phyloP scores from a whole-genome alignment of 1,140 invertebrate species.

The Drosophila nasuta region DNA sequence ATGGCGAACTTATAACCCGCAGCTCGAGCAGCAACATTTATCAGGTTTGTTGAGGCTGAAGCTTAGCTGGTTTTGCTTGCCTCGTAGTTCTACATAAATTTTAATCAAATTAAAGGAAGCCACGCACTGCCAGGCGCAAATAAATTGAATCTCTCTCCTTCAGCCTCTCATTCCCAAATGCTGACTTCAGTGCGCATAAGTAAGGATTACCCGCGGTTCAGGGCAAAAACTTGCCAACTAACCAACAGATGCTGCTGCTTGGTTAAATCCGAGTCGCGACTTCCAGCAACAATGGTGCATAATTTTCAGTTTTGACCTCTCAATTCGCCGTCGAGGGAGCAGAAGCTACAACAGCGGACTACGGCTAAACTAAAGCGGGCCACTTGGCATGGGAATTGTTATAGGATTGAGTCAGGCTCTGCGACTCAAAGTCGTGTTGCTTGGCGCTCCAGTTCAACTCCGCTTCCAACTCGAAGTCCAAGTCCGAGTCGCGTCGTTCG shows the following conservation, averaged over 20 bases:
- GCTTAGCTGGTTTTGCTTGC: conserved; percentile 1
- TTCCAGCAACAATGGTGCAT: conserved; percentile 72
- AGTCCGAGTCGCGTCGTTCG: conserved; percentile 29
- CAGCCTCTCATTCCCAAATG: background rate
- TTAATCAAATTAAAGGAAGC: conserved; percentile 79
- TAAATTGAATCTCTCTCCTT: conserved; percentile 64
- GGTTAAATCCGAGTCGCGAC: conserved; percentile 25
- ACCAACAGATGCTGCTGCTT: conserved; percentile 12
- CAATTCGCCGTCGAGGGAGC: conserved; percentile 70
- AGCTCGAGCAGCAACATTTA: conserved; percentile 26
- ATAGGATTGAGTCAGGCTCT: conserved; percentile 4
- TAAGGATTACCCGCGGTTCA: conserved; percentile 69
- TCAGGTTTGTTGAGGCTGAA: conserved; percentile 28
- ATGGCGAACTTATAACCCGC: conserved; percentile 35
- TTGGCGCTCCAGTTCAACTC: conserved; percentile 46
- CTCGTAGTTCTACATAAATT: conserved; percentile 73
- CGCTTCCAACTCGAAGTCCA: background rate
- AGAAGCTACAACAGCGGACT: background rate
- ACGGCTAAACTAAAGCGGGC: conserved; percentile 37
- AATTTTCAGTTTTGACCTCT: conserved; percentile 80
- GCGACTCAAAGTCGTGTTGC: conserved; percentile 7
- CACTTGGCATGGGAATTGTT: conserved; percentile 28
- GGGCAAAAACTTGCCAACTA: conserved; percentile 27
- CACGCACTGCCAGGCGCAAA: conserved; percentile 57
- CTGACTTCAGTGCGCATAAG: conserved; percentile 63